phyloP scores from a whole-genome alignment of 2,888 invertebrate species.

The Hirudinaria manillensis region DNA sequence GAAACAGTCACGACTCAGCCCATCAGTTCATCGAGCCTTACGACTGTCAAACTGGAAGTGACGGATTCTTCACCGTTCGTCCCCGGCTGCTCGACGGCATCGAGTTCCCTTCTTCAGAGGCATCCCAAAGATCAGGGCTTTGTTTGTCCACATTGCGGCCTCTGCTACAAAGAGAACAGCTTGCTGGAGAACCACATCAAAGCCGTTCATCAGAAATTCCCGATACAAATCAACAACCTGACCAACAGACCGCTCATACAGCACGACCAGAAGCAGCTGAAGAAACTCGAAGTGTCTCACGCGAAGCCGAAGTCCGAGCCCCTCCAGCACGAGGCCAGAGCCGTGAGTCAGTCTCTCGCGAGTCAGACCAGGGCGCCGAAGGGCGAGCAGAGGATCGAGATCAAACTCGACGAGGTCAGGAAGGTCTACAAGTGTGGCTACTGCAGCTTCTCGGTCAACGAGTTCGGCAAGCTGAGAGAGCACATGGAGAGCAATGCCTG shows the following conservation, averaged over 20 bases:
- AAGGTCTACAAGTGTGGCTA: slow-evolving; percentile 7
- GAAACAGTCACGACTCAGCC: neutral
- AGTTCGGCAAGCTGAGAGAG: neutral
- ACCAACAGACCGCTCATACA: too few species aligned
- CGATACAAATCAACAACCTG: too few species aligned
- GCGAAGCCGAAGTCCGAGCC: neutral
- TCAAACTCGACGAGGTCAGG: neutral
- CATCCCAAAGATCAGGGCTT: too few species aligned
- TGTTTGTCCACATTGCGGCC: too few species aligned
- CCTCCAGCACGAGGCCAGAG: neutral
- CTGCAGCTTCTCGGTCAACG: neutral
- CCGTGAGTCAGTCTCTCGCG: neutral
- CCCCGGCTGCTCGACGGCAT: too few species aligned
- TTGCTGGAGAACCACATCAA: too few species aligned
- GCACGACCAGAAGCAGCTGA: neutral
- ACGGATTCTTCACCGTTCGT: too few species aligned
- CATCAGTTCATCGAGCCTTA: neutral
- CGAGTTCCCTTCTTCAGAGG: too few species aligned
- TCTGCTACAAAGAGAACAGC: too few species aligned
- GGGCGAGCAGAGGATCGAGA: neutral
- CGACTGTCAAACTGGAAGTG: too few species aligned
- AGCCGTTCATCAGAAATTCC: too few species aligned
- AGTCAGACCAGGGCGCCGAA: neutral
- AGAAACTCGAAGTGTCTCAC: neutral
- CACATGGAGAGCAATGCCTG: neutral